phyloP scores from a whole-genome alignment of 2,797 vertebrate genomes.

The Malurus leucopterus region DNA sequence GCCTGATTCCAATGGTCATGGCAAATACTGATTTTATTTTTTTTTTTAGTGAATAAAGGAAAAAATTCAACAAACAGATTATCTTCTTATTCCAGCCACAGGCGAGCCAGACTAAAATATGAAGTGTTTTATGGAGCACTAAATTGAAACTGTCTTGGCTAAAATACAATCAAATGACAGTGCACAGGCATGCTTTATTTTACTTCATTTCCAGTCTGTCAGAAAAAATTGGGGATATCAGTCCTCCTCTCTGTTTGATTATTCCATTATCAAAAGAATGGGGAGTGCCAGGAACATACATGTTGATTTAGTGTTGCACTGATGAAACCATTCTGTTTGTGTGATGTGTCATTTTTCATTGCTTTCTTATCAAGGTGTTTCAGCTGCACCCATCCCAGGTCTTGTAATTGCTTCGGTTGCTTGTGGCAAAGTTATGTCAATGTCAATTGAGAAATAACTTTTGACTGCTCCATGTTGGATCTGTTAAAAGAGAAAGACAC shows the following conservation, averaged over 20 bases:
- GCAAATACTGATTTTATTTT: not conserved
- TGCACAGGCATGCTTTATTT: conserved; percentile 35
- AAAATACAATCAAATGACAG: conserved; percentile 54
- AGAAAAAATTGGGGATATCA: conserved; percentile 52
- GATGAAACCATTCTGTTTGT: conserved; percentile 72
- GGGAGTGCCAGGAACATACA: conserved; percentile 56
- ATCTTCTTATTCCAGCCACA: conserved; percentile 26
- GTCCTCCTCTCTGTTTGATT: conserved; percentile 63
- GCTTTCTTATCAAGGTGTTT: conserved; percentile 78
- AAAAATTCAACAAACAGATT: not conserved
- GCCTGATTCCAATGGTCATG: not conserved
- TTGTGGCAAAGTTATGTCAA: conserved; percentile 81
- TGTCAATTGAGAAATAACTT: conserved; percentile 75
- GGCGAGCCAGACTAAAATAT: conserved; percentile 12
- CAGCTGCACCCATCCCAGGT: conserved; percentile 71
- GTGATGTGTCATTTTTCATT: conserved; percentile 78
- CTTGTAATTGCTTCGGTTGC: conserved; percentile 76
- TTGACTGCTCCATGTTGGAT: conserved; percentile 66
- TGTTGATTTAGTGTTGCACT: conserved; percentile 74
- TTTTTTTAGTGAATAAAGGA: not conserved
- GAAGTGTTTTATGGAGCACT: conserved; percentile 37
- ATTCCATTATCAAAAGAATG: conserved; percentile 67
- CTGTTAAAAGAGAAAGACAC: conserved; percentile 44
- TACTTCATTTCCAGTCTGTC: conserved; percentile 53
- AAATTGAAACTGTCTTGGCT: conserved; percentile 41